Evolutionary conservation across 2,888 invertebrate species (phyloP).

Genomic region (Dromius quadrimaculatus): DNA sequence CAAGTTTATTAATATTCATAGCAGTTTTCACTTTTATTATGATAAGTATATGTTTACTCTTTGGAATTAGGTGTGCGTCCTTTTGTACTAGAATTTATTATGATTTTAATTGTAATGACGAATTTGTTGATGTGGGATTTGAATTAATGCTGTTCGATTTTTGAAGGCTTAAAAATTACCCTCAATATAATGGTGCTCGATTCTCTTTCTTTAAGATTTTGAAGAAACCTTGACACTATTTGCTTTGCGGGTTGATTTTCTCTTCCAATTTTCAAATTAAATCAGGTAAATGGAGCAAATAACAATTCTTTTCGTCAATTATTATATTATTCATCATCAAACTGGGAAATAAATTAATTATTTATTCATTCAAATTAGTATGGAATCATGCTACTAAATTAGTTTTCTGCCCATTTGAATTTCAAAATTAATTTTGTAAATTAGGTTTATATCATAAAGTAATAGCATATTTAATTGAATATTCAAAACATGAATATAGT

Average conservation of each 20-base stretch:
- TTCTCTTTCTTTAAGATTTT: no score
- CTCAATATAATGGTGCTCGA: no score
- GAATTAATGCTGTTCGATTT: no score
- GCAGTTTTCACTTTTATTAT: slow-evolving; percentile 26
- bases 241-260: background rate
- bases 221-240: slow-evolving; percentile 1
- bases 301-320: background rate
- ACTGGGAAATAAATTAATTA: background rate
- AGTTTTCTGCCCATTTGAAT: background rate
- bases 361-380: slow-evolving; percentile 9
- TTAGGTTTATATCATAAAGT: no score
- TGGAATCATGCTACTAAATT: no score
- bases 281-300: slow-evolving; percentile 4
- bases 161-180: no score
- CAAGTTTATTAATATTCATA: slow-evolving; percentile 26
- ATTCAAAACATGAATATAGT: background rate
- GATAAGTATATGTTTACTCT: slow-evolving; percentile 12
- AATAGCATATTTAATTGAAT: background rate
- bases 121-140: no score
- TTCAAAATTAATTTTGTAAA: background rate
- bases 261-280: background rate
- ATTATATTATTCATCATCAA: background rate
- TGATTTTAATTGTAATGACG: no score
- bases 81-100: slow-evolving; percentile 6
- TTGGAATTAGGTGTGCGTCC: background rate